Evolutionary conservation across 1,140 invertebrate species (phyloP).

Genomic region (Listronotus bonariensis): DNA sequence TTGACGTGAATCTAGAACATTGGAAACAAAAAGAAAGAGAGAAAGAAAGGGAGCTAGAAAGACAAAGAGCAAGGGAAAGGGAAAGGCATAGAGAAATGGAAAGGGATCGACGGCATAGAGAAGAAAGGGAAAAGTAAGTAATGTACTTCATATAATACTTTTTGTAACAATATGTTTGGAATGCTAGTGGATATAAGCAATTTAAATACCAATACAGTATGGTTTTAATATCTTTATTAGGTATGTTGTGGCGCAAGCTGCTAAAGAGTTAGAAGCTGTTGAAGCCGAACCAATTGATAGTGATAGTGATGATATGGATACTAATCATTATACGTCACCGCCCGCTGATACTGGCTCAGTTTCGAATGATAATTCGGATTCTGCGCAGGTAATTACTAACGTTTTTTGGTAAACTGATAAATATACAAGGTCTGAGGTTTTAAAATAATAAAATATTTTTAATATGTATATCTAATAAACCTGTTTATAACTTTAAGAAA

Average conservation of each 20-base stretch:
- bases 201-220: neutral
- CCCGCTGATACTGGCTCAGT: slow-evolving; percentile 39
- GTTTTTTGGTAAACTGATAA: too few species aligned
- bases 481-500: too few species aligned
- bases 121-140: slow-evolving; percentile 56
- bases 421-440: too few species aligned
- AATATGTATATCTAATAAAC: too few species aligned
- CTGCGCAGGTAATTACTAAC: slow-evolving; percentile 40
- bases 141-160: too few species aligned
- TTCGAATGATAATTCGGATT: slow-evolving; percentile 44
- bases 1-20: slow-evolving; percentile 67
- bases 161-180: too few species aligned
- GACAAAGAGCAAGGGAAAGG: slow-evolving; percentile 55
- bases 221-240: slow-evolving; percentile 40
- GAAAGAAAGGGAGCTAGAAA: slow-evolving; percentile 59
- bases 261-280: slow-evolving; percentile 63
- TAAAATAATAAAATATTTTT: too few species aligned
- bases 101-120: slow-evolving; percentile 57
- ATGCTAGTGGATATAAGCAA: too few species aligned
- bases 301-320: slow-evolving; percentile 58
- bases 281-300: slow-evolving; percentile 72
- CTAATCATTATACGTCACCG: slow-evolving; percentile 48
- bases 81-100: slow-evolving; percentile 59
- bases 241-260: slow-evolving; percentile 59
- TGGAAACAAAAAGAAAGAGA: slow-evolving; percentile 62